Conservation (phyloP, 2,113 vertebrate species). For the Cheilinus undulatus region DNA sequence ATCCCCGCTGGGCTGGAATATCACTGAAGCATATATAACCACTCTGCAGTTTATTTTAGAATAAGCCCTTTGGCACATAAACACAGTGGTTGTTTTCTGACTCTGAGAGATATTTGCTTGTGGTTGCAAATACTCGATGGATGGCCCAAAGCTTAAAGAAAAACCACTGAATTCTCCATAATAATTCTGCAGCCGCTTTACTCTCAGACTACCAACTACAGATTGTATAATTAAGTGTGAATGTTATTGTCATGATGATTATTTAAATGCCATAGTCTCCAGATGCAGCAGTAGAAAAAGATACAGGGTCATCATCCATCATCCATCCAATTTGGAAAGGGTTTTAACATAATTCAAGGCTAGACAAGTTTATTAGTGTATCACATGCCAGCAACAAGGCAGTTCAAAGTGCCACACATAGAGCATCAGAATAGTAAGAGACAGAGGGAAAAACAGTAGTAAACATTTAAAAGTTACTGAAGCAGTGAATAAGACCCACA, state of each 20-base stretch:
- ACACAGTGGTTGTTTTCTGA: slow-evolving; percentile 39
- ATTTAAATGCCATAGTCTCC: slow-evolving; percentile 1
- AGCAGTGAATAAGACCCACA: too few species aligned
- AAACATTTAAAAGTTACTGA: too few species aligned
- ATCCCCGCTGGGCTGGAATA: slow-evolving; percentile 27
- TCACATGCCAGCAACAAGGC: too few species aligned
- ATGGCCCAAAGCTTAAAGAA: slow-evolving; percentile 5
- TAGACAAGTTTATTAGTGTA: too few species aligned
- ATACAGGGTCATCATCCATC: too few species aligned
- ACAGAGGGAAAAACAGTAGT: too few species aligned
- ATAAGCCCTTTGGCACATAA: slow-evolving; percentile 37
- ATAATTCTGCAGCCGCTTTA: slow-evolving; percentile 18
- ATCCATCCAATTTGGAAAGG: too few species aligned
- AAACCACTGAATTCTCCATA: neutral
- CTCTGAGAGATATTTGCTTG: slow-evolving; percentile 36
- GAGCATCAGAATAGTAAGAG: too few species aligned
- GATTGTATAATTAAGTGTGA: neutral
- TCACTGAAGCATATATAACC: slow-evolving; percentile 32
- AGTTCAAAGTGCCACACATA: too few species aligned
- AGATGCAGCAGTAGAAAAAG: too few species aligned
- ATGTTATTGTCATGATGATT: slow-evolving; percentile 5
- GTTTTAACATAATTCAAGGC: too few species aligned
- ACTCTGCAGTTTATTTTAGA: slow-evolving; percentile 44
- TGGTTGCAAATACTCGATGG: slow-evolving; percentile 21
- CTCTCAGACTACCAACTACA: neutral